Evolutionary conservation across 2,888 invertebrate genomes (phyloP).

Genomic region (Drosophila maculinotata): DNA sequence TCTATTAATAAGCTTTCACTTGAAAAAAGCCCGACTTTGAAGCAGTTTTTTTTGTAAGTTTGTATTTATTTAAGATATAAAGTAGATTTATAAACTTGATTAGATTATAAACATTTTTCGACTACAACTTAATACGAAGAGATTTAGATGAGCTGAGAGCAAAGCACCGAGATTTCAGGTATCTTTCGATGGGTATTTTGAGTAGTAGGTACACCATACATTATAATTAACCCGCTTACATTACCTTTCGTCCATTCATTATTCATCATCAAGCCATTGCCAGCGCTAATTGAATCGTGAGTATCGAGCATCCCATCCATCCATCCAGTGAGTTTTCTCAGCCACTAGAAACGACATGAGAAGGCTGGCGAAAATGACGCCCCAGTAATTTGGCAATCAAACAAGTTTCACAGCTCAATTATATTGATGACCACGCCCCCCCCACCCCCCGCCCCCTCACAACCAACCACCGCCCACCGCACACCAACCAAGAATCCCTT

Average conservation of each 20-base stretch:
- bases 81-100: too few relatives aligned
- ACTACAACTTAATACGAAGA: neutral
- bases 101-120: too few relatives aligned
- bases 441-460: constrained; percentile 3
- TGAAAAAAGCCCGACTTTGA: too few relatives aligned
- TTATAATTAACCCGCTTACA: constrained; percentile 28
- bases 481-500: neutral
- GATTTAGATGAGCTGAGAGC: neutral
- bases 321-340: constrained; percentile 8
- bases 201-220: neutral
- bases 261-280: constrained; percentile 46
- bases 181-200: neutral
- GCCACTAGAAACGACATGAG: constrained; percentile 3
- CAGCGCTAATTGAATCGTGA: constrained; percentile 39
- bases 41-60: too few relatives aligned
- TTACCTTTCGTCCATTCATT: constrained; percentile 26
- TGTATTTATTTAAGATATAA: too few relatives aligned
- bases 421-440: constrained; percentile 15
- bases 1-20: too few relatives aligned
- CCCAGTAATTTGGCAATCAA: constrained; percentile 29
- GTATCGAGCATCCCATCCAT: too few relatives aligned
- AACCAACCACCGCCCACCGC: neutral
- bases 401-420: constrained; percentile 31
- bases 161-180: constrained; percentile 1
- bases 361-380: constrained; percentile 6